A percentile compares a stretch with the other conserved stretches of the same genome.
These are phyloP conservation scores for Acheta domesticus DNA, from an alignment of 2,888 invertebrate genomes.

Conservation along the genomic window DNA sequence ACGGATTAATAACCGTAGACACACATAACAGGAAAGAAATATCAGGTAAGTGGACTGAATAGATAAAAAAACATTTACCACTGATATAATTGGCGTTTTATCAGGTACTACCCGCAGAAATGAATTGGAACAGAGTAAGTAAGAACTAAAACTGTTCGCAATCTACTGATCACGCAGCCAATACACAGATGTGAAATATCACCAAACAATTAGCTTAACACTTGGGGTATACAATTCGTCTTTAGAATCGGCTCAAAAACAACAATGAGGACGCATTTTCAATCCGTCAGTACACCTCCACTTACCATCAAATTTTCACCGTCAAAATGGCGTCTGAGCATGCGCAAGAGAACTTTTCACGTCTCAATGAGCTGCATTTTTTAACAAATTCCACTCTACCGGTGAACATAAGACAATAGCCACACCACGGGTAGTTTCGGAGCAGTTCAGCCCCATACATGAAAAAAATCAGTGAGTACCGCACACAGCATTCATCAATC, in stretches of 20 bases:
- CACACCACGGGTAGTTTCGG: not conserved
- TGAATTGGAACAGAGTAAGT: not conserved
- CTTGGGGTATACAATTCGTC: not conserved
- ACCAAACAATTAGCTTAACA: not conserved
- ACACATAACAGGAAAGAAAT: no score
- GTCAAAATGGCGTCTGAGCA: conserved; percentile 60
- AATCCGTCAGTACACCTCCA: conserved; percentile 45
- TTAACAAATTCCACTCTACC: not conserved
- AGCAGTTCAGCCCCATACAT: not conserved
- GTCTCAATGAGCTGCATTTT: conserved; percentile 26
- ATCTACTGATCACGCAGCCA: not conserved
- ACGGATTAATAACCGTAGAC: not conserved
- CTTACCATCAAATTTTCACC: conserved; percentile 60
- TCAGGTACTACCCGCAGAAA: conserved; percentile 7
- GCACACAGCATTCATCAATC: not conserved
- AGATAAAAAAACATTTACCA: not conserved
- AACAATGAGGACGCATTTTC: conserved; percentile 25
- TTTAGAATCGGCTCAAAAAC: not conserved
- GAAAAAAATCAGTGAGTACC: not conserved
- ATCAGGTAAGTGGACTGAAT: no score
- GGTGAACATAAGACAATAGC: not conserved
- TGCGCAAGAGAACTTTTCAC: conserved; percentile 46
- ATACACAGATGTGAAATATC: not conserved
- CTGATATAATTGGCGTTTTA: not conserved
- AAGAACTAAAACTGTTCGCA: not conserved